Evolutionary conservation across 92 coral and sea anemone genomes (phyloP), one percentile per base, ranked within the genome.

Genomic region (Actinostola sp.): DNA sequence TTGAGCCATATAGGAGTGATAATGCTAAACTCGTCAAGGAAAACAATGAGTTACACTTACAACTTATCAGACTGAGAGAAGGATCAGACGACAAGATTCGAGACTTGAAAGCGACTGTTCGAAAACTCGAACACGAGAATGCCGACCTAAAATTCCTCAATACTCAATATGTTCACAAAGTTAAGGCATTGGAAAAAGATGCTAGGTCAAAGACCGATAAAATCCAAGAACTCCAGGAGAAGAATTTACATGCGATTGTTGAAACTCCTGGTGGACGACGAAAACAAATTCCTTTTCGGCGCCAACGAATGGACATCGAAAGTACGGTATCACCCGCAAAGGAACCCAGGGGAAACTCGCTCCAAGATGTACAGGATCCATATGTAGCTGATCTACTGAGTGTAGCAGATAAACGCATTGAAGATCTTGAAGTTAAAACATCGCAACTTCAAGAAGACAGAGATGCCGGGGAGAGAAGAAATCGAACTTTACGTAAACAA

Each of bases 121-220:
- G 99, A 67, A 95, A 95, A 65, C 71, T 95, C 54, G 99, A 95
- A 64, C 99, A 95, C 61, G 99, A 95, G 59, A 95, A 81, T 82
- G 99, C 99, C 19, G 99, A 95, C 81, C 80, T 95, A 23, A 95
- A 95, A 77, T 95, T 95, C 69, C 73, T 95, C 24, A 95, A 95
- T 78, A 91, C 99, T 27, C 99, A 95, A 60, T 95, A 95, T 76
- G 99, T 95, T 26, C 99, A 95, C 80, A 95, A 95, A 67, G 99
- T 95, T 28, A 95, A 92, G 72, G 99, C 97, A 51, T 76, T 95
- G 79, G 99, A 95, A 72, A 95, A 92, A 70, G 99, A 95, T 57
- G 78, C 84, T 63, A 88, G 82, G 67, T 76, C 84, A 15, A 95
- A 95, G 74, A 92, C 99, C 33, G 90, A 86, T 53, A 87, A 97